A percentile compares a stretch with the other conserved stretches of the same genome.
phyloP scores from a whole-genome alignment of 2,797 vertebrate genomes.

The Linurgus olivaceus region DNA sequence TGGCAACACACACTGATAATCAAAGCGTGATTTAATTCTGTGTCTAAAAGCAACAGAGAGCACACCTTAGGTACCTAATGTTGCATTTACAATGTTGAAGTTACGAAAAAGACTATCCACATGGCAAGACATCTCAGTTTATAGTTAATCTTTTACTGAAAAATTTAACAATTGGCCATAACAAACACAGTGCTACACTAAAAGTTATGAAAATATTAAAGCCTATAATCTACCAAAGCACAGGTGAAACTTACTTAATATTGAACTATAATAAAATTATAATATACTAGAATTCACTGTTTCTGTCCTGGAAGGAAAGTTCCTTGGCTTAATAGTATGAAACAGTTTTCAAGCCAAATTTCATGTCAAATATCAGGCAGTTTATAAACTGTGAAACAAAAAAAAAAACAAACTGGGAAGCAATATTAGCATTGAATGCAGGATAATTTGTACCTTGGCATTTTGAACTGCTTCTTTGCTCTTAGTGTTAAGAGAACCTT shows the following conservation, averaged over 20 bases:
- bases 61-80: neutral
- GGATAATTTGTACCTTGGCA: constrained; percentile 4
- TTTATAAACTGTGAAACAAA: neutral
- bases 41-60: neutral
- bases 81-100: neutral
- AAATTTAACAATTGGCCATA: neutral
- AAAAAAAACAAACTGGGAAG: neutral
- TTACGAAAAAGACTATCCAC: neutral
- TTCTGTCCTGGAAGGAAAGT: constrained; percentile 58
- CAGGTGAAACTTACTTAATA: constrained; percentile 28
- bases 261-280: constrained; percentile 30
- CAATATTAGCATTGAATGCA: constrained; percentile 3
- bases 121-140: neutral
- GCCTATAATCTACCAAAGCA: constrained; percentile 10
- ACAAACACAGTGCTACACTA: neutral
- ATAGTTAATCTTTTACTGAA: neutral
- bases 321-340: constrained; percentile 37
- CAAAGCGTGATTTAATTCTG: fast-evolving
- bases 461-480: neutral
- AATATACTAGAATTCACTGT: constrained; percentile 53
- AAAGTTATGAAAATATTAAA: constrained; percentile 8
- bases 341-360: constrained; percentile 57
- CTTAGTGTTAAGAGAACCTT: neutral
- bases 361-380: constrained; percentile 22
- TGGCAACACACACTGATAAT: neutral